Evolutionary conservation across 2,113 vertebrate genomes (phyloP).

Genomic region (Glaucomys volans): DNA sequence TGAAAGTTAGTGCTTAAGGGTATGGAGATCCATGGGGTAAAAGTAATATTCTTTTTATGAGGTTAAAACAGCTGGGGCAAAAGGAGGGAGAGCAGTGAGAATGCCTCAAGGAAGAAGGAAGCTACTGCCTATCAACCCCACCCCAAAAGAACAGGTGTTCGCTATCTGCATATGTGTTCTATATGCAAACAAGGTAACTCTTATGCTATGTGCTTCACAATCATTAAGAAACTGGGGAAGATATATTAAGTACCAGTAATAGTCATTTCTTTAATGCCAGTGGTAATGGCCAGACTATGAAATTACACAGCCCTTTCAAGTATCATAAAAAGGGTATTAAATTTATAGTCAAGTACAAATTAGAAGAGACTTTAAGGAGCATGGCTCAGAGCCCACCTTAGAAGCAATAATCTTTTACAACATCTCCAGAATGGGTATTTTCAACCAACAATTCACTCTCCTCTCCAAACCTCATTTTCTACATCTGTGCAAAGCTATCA

Average conservation of each 20-base stretch:
- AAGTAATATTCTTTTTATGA: not conserved
- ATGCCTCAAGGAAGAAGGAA: slow-evolving; percentile 5
- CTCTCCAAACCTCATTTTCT: slow-evolving; percentile 20
- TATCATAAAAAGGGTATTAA: slow-evolving; percentile 70
- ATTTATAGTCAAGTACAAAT: slow-evolving; percentile 71
- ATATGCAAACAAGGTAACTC: slow-evolving; percentile 1
- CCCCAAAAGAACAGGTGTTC: slow-evolving; percentile 43
- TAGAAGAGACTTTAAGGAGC: slow-evolving; percentile 61
- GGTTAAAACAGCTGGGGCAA: slow-evolving; percentile 20
- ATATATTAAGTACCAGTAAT: slow-evolving; percentile 70
- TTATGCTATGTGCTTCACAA: not conserved
- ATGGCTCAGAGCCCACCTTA: slow-evolving; percentile 48
- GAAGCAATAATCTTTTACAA: slow-evolving; percentile 44
- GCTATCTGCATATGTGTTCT: not conserved
- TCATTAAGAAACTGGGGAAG: slow-evolving; percentile 64
- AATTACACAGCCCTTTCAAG: slow-evolving; percentile 71
- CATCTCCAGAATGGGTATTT: not conserved
- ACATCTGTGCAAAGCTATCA: not conserved
- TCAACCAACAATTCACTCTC: not conserved
- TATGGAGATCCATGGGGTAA: not conserved
- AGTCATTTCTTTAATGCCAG: slow-evolving; percentile 58
- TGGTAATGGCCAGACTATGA: slow-evolving; percentile 71
- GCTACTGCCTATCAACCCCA: not conserved
- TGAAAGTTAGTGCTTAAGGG: not conserved
- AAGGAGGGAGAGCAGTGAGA: not conserved